Conservation (phyloP, 92 coral and sea anemone genomes). For the Porites cylindrica region DNA sequence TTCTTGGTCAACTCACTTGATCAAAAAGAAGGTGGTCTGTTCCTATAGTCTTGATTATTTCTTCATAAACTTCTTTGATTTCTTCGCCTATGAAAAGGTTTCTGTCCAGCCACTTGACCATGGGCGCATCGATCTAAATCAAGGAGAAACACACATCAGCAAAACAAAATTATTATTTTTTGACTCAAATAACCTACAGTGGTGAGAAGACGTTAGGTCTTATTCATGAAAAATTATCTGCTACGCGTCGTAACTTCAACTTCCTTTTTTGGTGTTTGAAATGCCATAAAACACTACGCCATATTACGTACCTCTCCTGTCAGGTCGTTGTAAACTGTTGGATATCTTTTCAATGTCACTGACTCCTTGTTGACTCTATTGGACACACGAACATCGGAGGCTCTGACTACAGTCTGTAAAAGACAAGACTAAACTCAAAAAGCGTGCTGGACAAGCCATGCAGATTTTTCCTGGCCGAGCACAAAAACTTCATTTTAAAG, state of each 20-base stretch:
- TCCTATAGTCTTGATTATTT: slow-evolving; percentile 87
- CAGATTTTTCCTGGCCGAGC: background rate
- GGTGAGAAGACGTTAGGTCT: too few relatives aligned
- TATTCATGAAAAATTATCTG: too few relatives aligned
- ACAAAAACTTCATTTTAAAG: background rate
- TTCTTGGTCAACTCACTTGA: slow-evolving; percentile 57
- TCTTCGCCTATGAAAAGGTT: slow-evolving; percentile 97
- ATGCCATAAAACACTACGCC: too few relatives aligned
- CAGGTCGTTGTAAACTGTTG: slow-evolving; percentile 97
- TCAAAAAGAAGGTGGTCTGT: slow-evolving; percentile 92
- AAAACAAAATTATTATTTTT: too few relatives aligned
- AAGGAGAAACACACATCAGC: background rate
- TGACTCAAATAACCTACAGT: too few relatives aligned
- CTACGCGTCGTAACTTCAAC: too few relatives aligned
- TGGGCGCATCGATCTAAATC: slow-evolving; percentile 84
- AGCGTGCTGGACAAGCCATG: background rate
- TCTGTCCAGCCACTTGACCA: slow-evolving; percentile 97
- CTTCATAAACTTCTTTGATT: slow-evolving; percentile 96
- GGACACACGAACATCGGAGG: slow-evolving; percentile 98
- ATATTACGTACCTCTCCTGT: slow-evolving; percentile 82
- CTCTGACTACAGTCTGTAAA: slow-evolving; percentile 90
- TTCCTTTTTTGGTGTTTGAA: too few relatives aligned
- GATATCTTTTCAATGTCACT: slow-evolving; percentile 79
- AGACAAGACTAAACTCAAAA: background rate
- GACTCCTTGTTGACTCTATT: slow-evolving; percentile 97